These are phyloP conservation scores for Plumapathes pennacea DNA, from an alignment of 92 coral and sea anemone species.

Conservation along the genomic window DNA sequence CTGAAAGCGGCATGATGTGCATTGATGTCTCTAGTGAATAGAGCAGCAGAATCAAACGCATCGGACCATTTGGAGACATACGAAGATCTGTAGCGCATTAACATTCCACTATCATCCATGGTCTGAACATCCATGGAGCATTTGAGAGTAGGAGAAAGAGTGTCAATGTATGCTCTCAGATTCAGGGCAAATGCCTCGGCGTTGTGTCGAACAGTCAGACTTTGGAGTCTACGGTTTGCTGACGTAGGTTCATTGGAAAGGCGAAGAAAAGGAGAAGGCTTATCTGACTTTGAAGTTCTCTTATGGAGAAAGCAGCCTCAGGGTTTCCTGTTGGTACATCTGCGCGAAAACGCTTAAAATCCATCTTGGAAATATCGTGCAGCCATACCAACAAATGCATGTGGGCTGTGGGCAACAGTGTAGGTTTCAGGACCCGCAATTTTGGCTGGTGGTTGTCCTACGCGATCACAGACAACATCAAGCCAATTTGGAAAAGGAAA, in stretches of 20 bases:
- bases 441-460: background rate
- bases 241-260: background rate
- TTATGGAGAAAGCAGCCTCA: background rate
- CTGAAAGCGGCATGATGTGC: slow-evolving; percentile 11
- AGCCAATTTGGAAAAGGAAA: slow-evolving; percentile 6
- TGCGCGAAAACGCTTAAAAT: slow-evolving; percentile 1
- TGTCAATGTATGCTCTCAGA: slow-evolving; percentile 34
- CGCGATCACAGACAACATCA: background rate
- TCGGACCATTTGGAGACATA: slow-evolving; percentile 41
- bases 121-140: slow-evolving; percentile 52
- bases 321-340: background rate
- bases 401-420: background rate
- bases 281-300: slow-evolving; percentile 13
- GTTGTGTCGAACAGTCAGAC: slow-evolving; percentile 8
- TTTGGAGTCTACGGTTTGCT: background rate
- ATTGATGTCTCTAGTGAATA: slow-evolving; percentile 5
- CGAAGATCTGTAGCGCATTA: slow-evolving; percentile 17
- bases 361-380: background rate
- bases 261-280: background rate
- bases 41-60: slow-evolving; percentile 1
- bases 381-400: slow-evolving; percentile 6
- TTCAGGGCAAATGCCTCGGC: slow-evolving; percentile 25
- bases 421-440: slow-evolving; percentile 1
- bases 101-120: slow-evolving; percentile 31
- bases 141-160: slow-evolving; percentile 20